Base-by-base conservation (phyloP, 2,888 invertebrate species). In the Tiliacea aurago region DNA sequence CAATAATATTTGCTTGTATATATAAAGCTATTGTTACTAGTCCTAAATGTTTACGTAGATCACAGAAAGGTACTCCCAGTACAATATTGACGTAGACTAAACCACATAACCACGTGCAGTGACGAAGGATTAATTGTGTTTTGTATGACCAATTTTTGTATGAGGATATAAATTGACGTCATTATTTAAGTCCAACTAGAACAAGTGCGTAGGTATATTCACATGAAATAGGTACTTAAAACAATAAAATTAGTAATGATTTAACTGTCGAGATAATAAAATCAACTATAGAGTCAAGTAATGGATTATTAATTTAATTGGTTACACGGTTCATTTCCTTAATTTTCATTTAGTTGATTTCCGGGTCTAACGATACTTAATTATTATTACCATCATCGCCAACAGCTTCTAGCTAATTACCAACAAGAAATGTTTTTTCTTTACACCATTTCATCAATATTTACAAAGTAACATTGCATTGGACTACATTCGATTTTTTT, bases 151-250 rank as follows among this genome's bases (percentile, higher is more conserved):
- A 73, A 56, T 76, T 20, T 28, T 1, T 23, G 2, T 23, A 18
- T 20, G 5, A 33, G 20, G 37, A 33, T 23, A 33, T 15, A 10
- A 7, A 74, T 59, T 84, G 62, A 84, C 82, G 82, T 82, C 84
- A 84, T 41, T 15, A 33, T 51, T 55, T 18, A 6, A 64, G 80
- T 70, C 81, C 59, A 0, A 20, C 33, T 67, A 81, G n/a, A 65
- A 58, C 18, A 5, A 56, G 1, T 56, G 49, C 69, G 81, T 75
- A 69, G 41, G 15, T 45, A 58, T 37, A 33, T 64, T 55, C 20
- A 55, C 13, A 41, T 62, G 45, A 65, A 64, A 47, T 53, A 65
- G n/a, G 23, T 33, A 41, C 11, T 2, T 20, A 2, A 53, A 69
- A 9, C 45, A 51, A 49, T 45, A 20, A 9, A 15, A 33, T 58